These are phyloP conservation scores for Xanthia togata DNA, from an alignment of 2,888 invertebrate species.

Conservation along the genomic window DNA sequence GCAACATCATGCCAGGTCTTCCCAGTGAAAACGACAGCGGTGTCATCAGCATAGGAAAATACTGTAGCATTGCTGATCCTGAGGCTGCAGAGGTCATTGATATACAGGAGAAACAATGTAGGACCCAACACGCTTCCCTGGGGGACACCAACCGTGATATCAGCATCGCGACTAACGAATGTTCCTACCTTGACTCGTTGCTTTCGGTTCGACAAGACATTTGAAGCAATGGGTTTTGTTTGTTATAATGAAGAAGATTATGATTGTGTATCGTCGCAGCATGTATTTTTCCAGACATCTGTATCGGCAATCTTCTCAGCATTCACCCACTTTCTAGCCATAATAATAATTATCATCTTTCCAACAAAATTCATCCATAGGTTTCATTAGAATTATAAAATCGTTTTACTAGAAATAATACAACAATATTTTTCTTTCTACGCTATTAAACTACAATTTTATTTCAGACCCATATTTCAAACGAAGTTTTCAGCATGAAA, in stretches of 20 bases:
- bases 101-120: no score
- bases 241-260: neutral
- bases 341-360: neutral
- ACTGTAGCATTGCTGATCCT: no score
- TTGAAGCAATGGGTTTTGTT: neutral
- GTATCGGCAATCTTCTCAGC: neutral
- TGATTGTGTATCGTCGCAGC: neutral
- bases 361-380: neutral
- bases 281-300: neutral
- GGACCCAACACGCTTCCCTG: no score
- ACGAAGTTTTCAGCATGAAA: slow-evolving; percentile 1
- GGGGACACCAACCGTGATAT: no score
- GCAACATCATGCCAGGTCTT: no score
- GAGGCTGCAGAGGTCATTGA: no score
- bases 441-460: neutral
- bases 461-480: neutral
- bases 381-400: neutral
- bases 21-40: no score
- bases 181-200: no score
- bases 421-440: neutral
- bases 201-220: no score
- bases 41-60: no score
- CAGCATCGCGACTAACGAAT: no score
- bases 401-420: neutral
- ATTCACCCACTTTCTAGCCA: neutral